A percentile compares a stretch with the other conserved stretches of the same genome.
Conservation (phyloP, 2,888 invertebrate genomes). For the Tanytarsus gracilentus region DNA sequence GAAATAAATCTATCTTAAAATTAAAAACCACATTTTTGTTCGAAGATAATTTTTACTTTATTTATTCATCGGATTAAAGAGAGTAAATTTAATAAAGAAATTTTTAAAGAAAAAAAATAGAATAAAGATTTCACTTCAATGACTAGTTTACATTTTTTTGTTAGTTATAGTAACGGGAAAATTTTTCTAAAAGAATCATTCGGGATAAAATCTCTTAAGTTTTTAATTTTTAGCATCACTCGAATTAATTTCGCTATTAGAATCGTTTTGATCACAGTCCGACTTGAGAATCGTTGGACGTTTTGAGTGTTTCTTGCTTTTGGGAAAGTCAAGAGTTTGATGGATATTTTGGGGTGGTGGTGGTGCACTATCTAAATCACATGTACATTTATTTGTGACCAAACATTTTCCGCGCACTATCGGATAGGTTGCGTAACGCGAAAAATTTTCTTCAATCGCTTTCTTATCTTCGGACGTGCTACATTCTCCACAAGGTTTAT, state of each 20-base stretch:
- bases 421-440: constrained; percentile 9
- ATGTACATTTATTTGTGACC: neutral
- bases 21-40: no score
- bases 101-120: no score
- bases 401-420: neutral
- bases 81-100: no score
- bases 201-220: no score
- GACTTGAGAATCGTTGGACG: constrained; percentile 22
- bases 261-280: constrained; percentile 15
- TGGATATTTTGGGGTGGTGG: neutral
- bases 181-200: no score
- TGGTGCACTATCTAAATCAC: neutral
- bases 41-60: no score
- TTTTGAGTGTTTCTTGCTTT: constrained; percentile 17
- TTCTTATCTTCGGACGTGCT: neutral
- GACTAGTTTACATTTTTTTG: no score
- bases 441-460: neutral
- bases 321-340: constrained; percentile 17
- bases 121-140: no score
- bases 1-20: no score
- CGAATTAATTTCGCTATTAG: constrained; percentile 3
- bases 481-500: neutral
- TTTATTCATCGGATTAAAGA: no score
- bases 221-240: neutral
- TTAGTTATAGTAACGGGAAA: no score